Percentiles rank a stretch among this genome's conserved stretches.
These are phyloP conservation scores for Augochlora pura DNA, from an alignment of 1,140 invertebrate species.

Conservation along the genomic window DNA sequence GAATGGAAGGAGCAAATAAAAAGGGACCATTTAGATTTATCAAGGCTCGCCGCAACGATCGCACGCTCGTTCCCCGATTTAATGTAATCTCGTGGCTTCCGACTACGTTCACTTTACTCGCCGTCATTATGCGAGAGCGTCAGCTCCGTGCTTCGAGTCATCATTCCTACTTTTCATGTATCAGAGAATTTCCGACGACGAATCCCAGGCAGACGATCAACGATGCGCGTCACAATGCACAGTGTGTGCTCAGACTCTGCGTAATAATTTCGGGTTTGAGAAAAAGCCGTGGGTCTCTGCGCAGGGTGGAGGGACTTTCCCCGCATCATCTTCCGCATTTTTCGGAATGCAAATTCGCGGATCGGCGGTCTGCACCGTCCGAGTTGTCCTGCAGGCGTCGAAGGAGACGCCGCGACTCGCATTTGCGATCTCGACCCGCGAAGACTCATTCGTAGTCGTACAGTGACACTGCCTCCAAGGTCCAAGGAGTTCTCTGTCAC, in stretches of 20 bases:
- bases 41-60: background rate
- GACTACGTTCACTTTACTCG: no score
- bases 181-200: no score
- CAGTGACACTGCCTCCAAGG: conserved; percentile 34
- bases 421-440: conserved; percentile 35
- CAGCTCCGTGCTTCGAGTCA: no score
- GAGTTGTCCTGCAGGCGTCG: conserved; percentile 27
- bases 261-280: no score
- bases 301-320: background rate
- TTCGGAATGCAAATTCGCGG: conserved; percentile 46
- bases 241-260: no score
- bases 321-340: conserved; percentile 50
- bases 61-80: no score
- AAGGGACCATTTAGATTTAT: background rate
- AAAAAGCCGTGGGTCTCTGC: no score
- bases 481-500: conserved; percentile 42
- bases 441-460: conserved; percentile 52
- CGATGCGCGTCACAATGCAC: no score
- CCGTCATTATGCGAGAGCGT: no score
- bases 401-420: conserved; percentile 48
- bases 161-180: no score
- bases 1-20: background rate
- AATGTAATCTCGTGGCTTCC: background rate
- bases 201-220: no score
- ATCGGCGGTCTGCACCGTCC: conserved; percentile 14